Evolutionary conservation across 2,888 invertebrate species (phyloP), one percentile per base, ranked within the genome.

Genomic region (Zygogramma bicolorata): DNA sequence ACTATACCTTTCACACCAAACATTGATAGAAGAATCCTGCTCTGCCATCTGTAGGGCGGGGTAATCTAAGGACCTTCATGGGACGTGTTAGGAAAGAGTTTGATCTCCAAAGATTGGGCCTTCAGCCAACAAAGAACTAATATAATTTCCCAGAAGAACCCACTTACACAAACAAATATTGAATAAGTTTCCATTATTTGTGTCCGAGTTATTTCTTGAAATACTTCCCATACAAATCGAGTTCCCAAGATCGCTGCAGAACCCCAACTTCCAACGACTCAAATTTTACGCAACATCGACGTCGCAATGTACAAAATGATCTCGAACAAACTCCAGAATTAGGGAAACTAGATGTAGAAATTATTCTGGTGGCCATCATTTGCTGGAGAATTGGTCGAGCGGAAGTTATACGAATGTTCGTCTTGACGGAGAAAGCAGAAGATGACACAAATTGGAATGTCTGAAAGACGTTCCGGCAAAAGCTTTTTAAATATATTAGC

Each of bases 291-390:
- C 13, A 53, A 25, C 27, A 27, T 53, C 53, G 10, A 27, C 53
- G 46, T 22, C n/a, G 27, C 1, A 53, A 27, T 53, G 46, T 8
- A 46, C n/a, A 53, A 53, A 53, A 27, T 53, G 13, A 53, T 27
- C 53, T 27, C n/a, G n/a, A 27, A 53, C 27, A 53, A 53, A 53
- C 27, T 53, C 53, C n/a, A n/a, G 53, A 46, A 46, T 46, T 53
- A 22, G 27, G 27, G 25, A 53, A 53, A 53, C 25, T 10, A 53
- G 53, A 53, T 53, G n/a, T 13, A 53, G 53, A 53, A 53, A 25
- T 53, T 53, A 53, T 53, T 25, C 27, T 5, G 53, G 27, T 10
- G 25, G 53, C 53, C 53, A 27, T 6, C 15, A 27, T 53, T 53
- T 18, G n/a, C 27, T 6, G n/a, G n/a, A 27, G 15, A 53, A 53